These are phyloP conservation scores for Pantherophis alleghaniensis DNA, from an alignment of 2,797 vertebrate genomes.

Conservation along the genomic window DNA sequence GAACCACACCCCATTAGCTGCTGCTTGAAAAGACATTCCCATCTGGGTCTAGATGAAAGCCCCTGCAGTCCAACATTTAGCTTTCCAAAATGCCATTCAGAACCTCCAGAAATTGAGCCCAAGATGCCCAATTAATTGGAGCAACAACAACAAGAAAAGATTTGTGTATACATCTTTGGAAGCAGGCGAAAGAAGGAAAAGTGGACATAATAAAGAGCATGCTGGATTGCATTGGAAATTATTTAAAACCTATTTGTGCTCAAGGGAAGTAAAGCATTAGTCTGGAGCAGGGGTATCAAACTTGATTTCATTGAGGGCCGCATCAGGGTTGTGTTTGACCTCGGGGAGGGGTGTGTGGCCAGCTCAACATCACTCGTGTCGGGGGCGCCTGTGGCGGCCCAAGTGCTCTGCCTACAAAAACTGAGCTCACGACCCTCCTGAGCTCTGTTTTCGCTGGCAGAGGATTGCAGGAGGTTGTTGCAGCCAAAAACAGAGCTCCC, in stretches of 20 bases:
- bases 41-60: conserved; percentile 65
- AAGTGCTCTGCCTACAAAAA: too few species aligned
- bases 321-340: too few species aligned
- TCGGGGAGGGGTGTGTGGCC: too few species aligned
- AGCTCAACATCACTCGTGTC: too few species aligned
- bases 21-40: conserved; percentile 53
- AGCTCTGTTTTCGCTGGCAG: too few species aligned
- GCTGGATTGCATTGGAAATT: not conserved
- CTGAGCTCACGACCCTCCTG: too few species aligned
- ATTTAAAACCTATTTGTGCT: not conserved
- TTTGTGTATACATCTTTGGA: not conserved
- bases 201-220: not conserved
- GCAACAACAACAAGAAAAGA: not conserved
- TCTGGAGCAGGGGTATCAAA: too few species aligned
- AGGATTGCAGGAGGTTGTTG: too few species aligned
- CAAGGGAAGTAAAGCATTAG: not conserved
- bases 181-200: not conserved
- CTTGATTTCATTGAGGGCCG: too few species aligned
- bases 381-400: too few species aligned
- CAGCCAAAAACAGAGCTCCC: too few species aligned
- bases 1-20: conserved; percentile 61
- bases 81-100: conserved; percentile 67
- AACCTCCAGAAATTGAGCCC: conserved; percentile 64
- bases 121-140: conserved; percentile 65
- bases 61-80: conserved; percentile 59